These are phyloP conservation scores for Equus przewalskii DNA, from an alignment of 2,113 vertebrate species.

Conservation along the genomic window DNA sequence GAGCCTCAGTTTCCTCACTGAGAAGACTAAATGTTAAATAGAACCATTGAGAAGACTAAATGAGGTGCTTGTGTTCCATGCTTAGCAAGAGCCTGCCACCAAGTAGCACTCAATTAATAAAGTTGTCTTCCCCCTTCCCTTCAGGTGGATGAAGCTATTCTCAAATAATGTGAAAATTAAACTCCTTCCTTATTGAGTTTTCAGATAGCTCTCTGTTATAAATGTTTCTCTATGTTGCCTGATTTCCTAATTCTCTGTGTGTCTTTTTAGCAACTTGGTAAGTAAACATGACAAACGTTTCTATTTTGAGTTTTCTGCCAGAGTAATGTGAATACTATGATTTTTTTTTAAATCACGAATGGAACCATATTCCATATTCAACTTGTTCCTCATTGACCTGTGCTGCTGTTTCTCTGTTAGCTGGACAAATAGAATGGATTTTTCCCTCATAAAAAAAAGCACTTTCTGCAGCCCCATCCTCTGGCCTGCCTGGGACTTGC, in stretches of 20 bases:
- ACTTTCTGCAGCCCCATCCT: too few relatives aligned
- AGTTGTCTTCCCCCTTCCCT: neutral
- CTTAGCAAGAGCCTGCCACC: neutral
- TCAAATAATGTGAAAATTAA: neutral
- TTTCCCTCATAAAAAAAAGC: neutral
- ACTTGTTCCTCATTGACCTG: neutral
- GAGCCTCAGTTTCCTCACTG: neutral
- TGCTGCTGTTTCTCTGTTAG: neutral
- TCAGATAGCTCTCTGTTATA: neutral
- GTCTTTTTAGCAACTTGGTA: slow-evolving; percentile 5
- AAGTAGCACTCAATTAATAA: neutral
- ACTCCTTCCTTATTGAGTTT: neutral
- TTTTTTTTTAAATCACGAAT: neutral
- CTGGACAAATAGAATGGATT: neutral
- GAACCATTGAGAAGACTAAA: neutral
- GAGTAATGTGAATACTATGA: neutral
- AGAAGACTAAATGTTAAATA: neutral
- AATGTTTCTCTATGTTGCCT: neutral
- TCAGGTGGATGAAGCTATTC: neutral
- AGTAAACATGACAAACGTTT: slow-evolving; percentile 18
- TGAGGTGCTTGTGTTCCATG: too few relatives aligned
- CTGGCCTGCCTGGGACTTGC: neutral
- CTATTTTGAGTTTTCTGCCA: slow-evolving; percentile 60
- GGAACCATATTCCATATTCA: neutral
- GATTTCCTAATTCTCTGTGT: slow-evolving; percentile 41